Evolutionary conservation across 2,797 vertebrate species (phyloP).

Genomic region (Syngnathus rostellatus): DNA sequence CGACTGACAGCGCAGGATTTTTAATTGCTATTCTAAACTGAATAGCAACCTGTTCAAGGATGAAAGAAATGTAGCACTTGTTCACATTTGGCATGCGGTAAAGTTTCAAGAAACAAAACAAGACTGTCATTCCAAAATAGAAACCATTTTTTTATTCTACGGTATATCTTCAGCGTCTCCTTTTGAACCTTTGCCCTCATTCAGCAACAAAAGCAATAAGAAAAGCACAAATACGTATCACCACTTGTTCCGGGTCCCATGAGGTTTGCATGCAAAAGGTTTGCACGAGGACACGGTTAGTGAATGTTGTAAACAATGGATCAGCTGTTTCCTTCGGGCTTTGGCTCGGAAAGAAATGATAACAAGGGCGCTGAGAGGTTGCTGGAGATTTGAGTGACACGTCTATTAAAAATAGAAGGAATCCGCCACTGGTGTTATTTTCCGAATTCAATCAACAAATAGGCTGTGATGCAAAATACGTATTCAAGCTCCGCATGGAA

Average conservation of each 20-base stretch:
- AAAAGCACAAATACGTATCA: too few relatives aligned
- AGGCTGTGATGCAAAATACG: not conserved
- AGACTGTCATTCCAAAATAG: not conserved
- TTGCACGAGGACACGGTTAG: not conserved
- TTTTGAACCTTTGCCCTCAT: not conserved
- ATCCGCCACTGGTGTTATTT: constrained; percentile 21
- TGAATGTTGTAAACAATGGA: constrained; percentile 20
- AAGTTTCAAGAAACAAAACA: not conserved
- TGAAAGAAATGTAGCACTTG: too few relatives aligned
- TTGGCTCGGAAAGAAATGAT: constrained; percentile 27
- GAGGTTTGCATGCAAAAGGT: not conserved
- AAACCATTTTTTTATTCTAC: not conserved
- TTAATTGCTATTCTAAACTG: not conserved
- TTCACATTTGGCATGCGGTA: not conserved
- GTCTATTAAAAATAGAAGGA: constrained; percentile 15
- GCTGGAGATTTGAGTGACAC: constrained; percentile 40
- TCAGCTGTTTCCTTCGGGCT: constrained; percentile 35
- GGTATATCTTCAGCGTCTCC: not conserved
- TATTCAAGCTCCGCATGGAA: too few relatives aligned
- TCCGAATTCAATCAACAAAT: constrained; percentile 27
- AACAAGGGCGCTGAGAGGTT: constrained; percentile 32
- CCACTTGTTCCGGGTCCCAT: not conserved
- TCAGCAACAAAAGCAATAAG: not conserved
- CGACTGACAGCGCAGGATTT: not conserved
- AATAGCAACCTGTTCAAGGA: not conserved